Evolutionary conservation across 2,888 invertebrate species (phyloP).

Genomic region (Meandrusa payeni): DNA sequence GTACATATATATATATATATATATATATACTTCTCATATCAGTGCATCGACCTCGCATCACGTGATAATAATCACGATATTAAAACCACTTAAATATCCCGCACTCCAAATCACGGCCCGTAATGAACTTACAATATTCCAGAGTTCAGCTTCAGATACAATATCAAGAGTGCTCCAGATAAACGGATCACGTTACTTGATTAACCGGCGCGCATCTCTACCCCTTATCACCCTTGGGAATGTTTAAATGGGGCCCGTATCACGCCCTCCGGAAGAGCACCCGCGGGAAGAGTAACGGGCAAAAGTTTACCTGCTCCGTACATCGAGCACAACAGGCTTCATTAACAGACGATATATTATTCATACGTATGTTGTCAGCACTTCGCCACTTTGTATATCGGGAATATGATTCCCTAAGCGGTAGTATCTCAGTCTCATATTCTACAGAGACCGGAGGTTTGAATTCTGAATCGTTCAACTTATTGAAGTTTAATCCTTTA

Average conservation of each 20-base stretch:
- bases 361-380: conserved; percentile 6
- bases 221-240: conserved; percentile 77
- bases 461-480: too few species aligned
- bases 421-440: too few species aligned
- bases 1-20: too few species aligned
- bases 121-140: conserved; percentile 70
- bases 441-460: too few species aligned
- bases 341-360: conserved; percentile 45
- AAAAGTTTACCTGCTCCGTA: conserved; percentile 66
- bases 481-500: too few species aligned
- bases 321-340: conserved; percentile 65
- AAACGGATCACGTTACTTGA: conserved; percentile 81
- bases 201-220: conserved; percentile 76
- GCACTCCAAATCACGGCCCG: conserved; percentile 49
- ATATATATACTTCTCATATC: too few species aligned
- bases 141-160: conserved; percentile 58
- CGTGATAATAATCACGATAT: conserved; percentile 11
- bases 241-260: conserved; percentile 78
- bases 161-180: conserved; percentile 77
- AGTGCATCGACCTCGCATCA: not conserved
- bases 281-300: conserved; percentile 45
- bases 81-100: conserved; percentile 32
- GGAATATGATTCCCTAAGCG: too few species aligned
- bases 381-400: too few species aligned
- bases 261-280: conserved; percentile 72